Conservation (phyloP, 2,113 vertebrate species). For the Dendrocopos noguchii region DNA sequence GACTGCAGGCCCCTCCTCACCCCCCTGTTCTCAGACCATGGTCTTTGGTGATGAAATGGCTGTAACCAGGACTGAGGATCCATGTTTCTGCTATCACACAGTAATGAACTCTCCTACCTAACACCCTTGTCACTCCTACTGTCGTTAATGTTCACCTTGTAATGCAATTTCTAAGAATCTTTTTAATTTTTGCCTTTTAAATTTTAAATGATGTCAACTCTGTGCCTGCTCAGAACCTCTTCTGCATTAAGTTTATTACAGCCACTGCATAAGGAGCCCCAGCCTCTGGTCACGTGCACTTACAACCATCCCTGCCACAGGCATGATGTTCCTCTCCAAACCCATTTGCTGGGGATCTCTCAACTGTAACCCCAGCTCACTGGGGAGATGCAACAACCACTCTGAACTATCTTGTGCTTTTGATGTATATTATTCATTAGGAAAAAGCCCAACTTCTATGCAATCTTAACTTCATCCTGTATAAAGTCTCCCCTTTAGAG, state of each 20-base stretch:
- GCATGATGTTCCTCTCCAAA: neutral
- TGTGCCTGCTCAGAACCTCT: neutral
- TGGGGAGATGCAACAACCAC: neutral
- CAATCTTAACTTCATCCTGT: neutral
- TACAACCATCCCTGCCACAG: neutral
- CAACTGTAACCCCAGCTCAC: conserved; percentile 1
- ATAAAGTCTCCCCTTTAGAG: neutral
- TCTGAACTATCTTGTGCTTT: neutral
- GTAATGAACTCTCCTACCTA: neutral
- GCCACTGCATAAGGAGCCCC: neutral
- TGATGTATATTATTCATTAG: neutral
- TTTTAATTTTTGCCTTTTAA: neutral
- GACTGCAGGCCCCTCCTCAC: neutral
- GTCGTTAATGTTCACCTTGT: neutral
- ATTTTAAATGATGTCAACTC: neutral
- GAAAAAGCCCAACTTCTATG: neutral
- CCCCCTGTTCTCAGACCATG: accelerated
- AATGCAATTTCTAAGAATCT: neutral
- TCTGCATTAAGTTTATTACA: neutral
- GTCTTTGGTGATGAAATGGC: neutral
- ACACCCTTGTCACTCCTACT: neutral
- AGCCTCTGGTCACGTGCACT: accelerated
- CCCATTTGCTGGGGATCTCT: neutral
- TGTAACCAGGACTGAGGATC: neutral
- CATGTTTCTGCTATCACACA: accelerated